A percentile compares a stretch with the other conserved stretches of the same genome.
These are phyloP conservation scores for Polylopha cassiicola DNA, from an alignment of 2,888 invertebrate genomes.

Conservation along the genomic window DNA sequence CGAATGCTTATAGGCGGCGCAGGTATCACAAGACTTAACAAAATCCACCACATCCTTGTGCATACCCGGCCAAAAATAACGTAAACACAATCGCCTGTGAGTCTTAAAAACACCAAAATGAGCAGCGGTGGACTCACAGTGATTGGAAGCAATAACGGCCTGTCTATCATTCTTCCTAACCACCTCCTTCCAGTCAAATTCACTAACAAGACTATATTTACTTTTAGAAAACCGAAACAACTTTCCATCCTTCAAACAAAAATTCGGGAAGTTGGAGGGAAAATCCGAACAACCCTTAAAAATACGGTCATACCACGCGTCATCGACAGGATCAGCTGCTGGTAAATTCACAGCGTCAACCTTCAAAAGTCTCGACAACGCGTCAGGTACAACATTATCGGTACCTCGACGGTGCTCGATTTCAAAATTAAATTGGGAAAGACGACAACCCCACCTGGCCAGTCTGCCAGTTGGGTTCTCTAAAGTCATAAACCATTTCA, in stretches of 20 bases:
- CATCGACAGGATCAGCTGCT: no score
- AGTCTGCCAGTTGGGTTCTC: conserved; percentile 14
- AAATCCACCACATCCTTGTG: not conserved
- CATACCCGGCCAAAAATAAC: not conserved
- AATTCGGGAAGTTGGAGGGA: conserved; percentile 23
- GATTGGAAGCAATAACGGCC: no score
- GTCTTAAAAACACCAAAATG: conserved; percentile 8
- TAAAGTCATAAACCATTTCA: no score
- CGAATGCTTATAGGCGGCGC: conserved; percentile 11
- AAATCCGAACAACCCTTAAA: conserved; percentile 20
- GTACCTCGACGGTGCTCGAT: conserved; percentile 7
- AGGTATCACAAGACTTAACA: not conserved
- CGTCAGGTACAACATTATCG: conserved; percentile 12
- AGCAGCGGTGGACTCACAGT: not conserved
- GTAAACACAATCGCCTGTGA: not conserved
- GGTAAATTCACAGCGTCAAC: no score
- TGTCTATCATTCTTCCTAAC: no score
- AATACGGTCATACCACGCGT: conserved; percentile 27
- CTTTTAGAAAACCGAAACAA: conserved; percentile 24
- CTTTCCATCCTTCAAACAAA: conserved; percentile 17
- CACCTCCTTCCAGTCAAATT: no score
- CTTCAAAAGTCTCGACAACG: conserved; percentile 1
- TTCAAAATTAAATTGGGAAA: conserved; percentile 7
- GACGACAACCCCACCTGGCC: conserved; percentile 6
- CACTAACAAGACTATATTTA: not conserved